Evolutionary conservation across 2,113 vertebrate species (phyloP).

Genomic region (Procavia capensis): DNA sequence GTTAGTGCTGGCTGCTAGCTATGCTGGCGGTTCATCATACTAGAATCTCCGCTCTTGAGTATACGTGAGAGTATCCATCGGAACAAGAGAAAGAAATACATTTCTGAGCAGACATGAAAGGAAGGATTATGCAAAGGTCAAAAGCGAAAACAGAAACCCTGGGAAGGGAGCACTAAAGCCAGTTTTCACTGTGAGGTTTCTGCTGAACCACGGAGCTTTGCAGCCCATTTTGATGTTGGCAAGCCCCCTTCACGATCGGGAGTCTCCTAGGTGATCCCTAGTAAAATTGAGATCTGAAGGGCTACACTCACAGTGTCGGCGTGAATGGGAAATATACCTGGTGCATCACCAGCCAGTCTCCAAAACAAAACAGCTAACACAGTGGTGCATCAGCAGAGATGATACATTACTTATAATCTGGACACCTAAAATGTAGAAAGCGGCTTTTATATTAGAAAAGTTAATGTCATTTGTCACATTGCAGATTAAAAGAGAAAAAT

Average conservation of each 20-base stretch:
- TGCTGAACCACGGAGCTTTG: not conserved
- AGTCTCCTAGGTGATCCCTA: not conserved
- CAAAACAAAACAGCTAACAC: not conserved
- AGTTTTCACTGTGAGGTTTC: not conserved
- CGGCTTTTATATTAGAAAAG: not conserved
- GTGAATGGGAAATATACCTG: not conserved
- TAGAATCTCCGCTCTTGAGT: not conserved
- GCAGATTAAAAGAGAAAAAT: not conserved
- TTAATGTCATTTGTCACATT: not conserved
- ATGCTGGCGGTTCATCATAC: not conserved
- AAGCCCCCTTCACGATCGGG: not conserved
- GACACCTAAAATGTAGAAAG: not conserved
- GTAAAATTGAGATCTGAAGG: not conserved
- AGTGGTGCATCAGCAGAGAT: not conserved
- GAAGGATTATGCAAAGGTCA: not conserved
- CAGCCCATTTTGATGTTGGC: not conserved
- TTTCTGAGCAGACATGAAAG: not conserved
- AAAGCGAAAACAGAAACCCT: not conserved
- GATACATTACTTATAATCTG: not conserved
- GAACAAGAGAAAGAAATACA: not conserved
- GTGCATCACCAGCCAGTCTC: not conserved
- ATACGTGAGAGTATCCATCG: not conserved
- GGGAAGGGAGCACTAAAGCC: not conserved
- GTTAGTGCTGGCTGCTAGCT: not conserved
- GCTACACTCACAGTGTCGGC: not conserved